These are phyloP conservation scores for Sinella curviseta DNA, from an alignment of 1,140 invertebrate genomes.

Conservation along the genomic window DNA sequence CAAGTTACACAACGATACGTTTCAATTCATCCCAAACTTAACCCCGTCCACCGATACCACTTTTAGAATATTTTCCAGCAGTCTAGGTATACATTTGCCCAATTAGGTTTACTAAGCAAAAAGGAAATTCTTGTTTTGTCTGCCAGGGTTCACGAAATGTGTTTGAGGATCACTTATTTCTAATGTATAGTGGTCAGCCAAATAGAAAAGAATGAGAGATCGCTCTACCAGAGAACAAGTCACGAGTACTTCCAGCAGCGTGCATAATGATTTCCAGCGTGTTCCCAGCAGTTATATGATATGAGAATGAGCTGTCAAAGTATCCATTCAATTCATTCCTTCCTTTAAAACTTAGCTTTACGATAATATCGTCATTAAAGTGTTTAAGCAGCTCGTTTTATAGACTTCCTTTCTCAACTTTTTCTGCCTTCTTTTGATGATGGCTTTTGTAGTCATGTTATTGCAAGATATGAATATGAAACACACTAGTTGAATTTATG, in stretches of 20 bases:
- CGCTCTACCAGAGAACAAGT: background rate
- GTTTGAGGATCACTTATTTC: background rate
- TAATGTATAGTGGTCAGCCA: background rate
- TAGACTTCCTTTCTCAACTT: background rate
- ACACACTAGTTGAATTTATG: conserved; percentile 25
- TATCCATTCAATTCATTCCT: background rate
- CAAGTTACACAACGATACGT: too few relatives aligned
- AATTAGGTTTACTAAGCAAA: background rate
- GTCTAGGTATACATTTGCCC: too few relatives aligned
- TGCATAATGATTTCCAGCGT: too few relatives aligned
- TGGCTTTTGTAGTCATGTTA: background rate
- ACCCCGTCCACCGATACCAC: too few relatives aligned
- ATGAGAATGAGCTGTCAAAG: conserved; percentile 13
- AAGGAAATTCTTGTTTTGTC: background rate
- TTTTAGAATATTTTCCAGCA: too few relatives aligned
- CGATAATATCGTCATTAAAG: conserved; percentile 3
- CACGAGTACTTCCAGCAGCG: too few relatives aligned
- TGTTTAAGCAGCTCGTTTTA: background rate
- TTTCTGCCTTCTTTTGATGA: too few relatives aligned
- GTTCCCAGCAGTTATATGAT: background rate
- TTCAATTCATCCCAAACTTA: too few relatives aligned
- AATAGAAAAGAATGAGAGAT: background rate
- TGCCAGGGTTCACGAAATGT: background rate
- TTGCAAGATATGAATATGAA: background rate
- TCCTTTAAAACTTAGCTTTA: background rate